These are phyloP conservation scores for Chaetorhynchus papuensis DNA, from an alignment of 2,113 vertebrate genomes.

Conservation along the genomic window DNA sequence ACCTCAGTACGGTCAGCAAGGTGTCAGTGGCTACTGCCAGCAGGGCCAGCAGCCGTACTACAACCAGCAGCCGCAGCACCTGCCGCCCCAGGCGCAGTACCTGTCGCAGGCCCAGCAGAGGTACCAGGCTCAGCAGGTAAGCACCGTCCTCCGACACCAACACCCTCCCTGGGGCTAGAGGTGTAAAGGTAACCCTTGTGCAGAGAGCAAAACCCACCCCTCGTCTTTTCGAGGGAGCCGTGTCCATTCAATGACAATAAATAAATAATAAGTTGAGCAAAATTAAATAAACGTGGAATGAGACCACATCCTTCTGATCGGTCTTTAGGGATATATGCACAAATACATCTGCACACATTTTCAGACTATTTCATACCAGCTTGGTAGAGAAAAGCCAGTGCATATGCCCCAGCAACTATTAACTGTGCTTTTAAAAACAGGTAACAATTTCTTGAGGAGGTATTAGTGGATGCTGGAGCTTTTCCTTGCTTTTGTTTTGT, in stretches of 20 bases:
- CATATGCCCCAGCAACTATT: background rate
- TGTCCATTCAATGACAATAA: background rate
- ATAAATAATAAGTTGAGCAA: background rate
- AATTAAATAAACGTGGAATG: background rate
- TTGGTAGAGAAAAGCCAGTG: background rate
- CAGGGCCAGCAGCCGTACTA: conserved; percentile 92
- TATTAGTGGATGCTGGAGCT: background rate
- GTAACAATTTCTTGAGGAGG: background rate
- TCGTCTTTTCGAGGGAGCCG: fast-evolving
- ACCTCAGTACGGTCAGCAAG: conserved; percentile 90
- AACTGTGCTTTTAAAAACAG: background rate
- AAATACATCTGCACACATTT: background rate
- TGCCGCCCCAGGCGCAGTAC: conserved; percentile 80
- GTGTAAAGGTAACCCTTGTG: background rate
- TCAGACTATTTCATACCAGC: background rate
- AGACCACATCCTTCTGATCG: background rate
- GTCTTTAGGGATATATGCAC: background rate
- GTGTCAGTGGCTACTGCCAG: conserved; percentile 86
- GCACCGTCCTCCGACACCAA: fast-evolving
- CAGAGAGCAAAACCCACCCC: background rate
- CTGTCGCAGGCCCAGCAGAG: conserved; percentile 84
- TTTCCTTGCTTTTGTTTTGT: background rate
- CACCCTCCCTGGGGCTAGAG: background rate
- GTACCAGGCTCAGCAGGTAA: conserved; percentile 91
- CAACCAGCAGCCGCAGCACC: conserved; percentile 86